These are phyloP conservation scores for Aporrectodea caliginosa DNA, from an alignment of 1,140 invertebrate species.

Conservation along the genomic window DNA sequence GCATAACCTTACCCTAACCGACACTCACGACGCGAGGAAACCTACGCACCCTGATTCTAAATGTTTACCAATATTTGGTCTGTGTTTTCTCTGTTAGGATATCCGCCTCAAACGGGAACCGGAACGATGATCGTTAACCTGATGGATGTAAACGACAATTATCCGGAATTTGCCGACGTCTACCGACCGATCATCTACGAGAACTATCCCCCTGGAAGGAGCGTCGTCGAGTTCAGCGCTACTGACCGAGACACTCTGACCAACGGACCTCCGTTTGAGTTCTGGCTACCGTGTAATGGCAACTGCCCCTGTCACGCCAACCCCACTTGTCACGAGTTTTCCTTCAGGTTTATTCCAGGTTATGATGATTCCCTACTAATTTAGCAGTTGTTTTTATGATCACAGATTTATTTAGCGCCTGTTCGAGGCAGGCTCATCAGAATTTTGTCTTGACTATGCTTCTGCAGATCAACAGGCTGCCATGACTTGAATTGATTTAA, in stretches of 20 bases:
- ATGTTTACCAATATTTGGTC: too few relatives aligned
- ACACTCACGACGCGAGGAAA: too few relatives aligned
- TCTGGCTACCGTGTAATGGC: constrained; percentile 12
- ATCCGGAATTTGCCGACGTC: constrained; percentile 66
- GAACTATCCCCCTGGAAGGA: neutral
- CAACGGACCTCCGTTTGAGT: constrained; percentile 89
- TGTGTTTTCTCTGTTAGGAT: too few relatives aligned
- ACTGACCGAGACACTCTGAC: constrained; percentile 59
- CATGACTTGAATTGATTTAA: too few relatives aligned
- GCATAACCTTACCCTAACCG: too few relatives aligned
- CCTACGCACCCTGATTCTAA: too few relatives aligned
- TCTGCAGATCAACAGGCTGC: too few relatives aligned
- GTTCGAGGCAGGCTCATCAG: too few relatives aligned
- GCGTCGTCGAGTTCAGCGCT: neutral
- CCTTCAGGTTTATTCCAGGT: constrained; percentile 27
- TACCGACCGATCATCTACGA: neutral
- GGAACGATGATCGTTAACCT: constrained; percentile 93
- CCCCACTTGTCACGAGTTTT: constrained; percentile 19
- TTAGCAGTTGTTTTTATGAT: too few relatives aligned
- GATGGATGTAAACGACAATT: constrained; percentile 90
- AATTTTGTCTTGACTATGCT: too few relatives aligned
- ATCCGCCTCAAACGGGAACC: constrained; percentile 86
- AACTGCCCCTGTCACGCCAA: constrained; percentile 20
- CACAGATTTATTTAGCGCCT: too few relatives aligned
- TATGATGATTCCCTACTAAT: too few relatives aligned